Conservation (phyloP, 2,888 invertebrate genomes). For the Lithophane semibrunnea region DNA sequence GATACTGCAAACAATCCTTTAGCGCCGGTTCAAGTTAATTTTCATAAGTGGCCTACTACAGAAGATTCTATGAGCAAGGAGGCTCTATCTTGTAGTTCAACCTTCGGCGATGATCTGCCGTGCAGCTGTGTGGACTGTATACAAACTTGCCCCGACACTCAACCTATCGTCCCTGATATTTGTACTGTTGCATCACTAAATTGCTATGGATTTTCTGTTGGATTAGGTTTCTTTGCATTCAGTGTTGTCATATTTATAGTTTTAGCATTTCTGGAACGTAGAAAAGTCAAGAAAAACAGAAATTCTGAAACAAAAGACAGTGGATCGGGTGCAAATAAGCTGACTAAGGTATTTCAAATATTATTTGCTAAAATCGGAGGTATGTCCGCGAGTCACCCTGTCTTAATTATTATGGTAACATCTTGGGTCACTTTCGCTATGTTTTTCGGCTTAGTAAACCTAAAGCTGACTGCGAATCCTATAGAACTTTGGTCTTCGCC, state of each 20-base stretch:
- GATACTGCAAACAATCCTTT: slow-evolving; percentile 87
- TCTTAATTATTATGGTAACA: slow-evolving; percentile 91
- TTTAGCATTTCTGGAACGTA: slow-evolving; percentile 72
- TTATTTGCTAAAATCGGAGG: slow-evolving; percentile 80
- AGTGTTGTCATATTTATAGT: slow-evolving; percentile 78
- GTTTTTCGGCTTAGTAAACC: slow-evolving; percentile 92
- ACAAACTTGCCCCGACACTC: slow-evolving; percentile 90
- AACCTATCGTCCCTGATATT: slow-evolving; percentile 82
- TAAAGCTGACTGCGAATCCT: slow-evolving; percentile 96
- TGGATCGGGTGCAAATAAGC: slow-evolving; percentile 64
- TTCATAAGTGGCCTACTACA: slow-evolving; percentile 81
- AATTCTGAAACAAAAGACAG: slow-evolving; percentile 47
- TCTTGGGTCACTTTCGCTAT: slow-evolving; percentile 91
- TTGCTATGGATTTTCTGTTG: slow-evolving; percentile 91
- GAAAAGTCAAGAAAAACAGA: slow-evolving; percentile 58
- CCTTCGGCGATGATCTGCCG: slow-evolving; percentile 88
- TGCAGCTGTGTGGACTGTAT: slow-evolving; percentile 95
- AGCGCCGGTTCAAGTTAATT: slow-evolving; percentile 92
- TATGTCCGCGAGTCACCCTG: slow-evolving; percentile 93
- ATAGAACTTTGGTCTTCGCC: slow-evolving; percentile 98
- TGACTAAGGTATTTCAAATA: slow-evolving; percentile 76
- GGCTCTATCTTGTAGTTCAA: slow-evolving; percentile 91
- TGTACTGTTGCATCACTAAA: slow-evolving; percentile 91
- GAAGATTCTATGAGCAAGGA: slow-evolving; percentile 84
- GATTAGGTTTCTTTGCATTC: slow-evolving; percentile 89